phyloP scores from a whole-genome alignment of 2,797 vertebrate genomes.

The Phoxinus dragarum region DNA sequence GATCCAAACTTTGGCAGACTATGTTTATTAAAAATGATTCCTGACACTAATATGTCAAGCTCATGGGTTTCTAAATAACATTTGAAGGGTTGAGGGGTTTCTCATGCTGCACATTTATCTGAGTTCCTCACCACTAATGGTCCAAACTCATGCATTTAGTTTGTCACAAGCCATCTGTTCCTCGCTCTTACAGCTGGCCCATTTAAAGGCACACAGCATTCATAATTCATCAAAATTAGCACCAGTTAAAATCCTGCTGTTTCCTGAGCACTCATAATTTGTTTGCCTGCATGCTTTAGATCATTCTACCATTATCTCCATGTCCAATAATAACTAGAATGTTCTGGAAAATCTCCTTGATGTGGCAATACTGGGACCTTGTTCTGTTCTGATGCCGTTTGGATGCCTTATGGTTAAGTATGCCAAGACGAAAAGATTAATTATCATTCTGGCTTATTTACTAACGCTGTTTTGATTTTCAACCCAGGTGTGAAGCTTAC shows the following conservation, averaged over 20 bases:
- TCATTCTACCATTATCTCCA: conserved; percentile 40
- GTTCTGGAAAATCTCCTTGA: conserved; percentile 7
- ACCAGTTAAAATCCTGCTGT: conserved; percentile 58
- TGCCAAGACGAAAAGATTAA: conserved; percentile 44
- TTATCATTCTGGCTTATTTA: conserved; percentile 55
- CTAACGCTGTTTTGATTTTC: conserved; percentile 59
- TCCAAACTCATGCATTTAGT: conserved; percentile 32
- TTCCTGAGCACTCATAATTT: conserved; percentile 51
- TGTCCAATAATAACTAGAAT: conserved; percentile 32
- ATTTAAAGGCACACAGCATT: conserved; percentile 50
- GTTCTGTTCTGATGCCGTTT: conserved; percentile 39
- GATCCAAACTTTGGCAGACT: neutral
- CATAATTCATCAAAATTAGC: conserved; percentile 60
- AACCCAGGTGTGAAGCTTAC: conserved; percentile 49
- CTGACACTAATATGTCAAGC: conserved; percentile 2
- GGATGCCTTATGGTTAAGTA: conserved; percentile 16
- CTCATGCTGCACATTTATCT: neutral
- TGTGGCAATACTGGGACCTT: conserved; percentile 29
- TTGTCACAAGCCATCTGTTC: conserved; percentile 51
- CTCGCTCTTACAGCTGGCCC: conserved; percentile 52
- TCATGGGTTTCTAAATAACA: neutral
- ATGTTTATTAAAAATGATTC: neutral
- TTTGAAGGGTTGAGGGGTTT: conserved; percentile 12
- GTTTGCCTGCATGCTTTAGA: conserved; percentile 38
- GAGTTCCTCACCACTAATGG: conserved; percentile 2